phyloP scores from a whole-genome alignment of 2,797 vertebrate genomes.

The Enteromius viviparus region DNA sequence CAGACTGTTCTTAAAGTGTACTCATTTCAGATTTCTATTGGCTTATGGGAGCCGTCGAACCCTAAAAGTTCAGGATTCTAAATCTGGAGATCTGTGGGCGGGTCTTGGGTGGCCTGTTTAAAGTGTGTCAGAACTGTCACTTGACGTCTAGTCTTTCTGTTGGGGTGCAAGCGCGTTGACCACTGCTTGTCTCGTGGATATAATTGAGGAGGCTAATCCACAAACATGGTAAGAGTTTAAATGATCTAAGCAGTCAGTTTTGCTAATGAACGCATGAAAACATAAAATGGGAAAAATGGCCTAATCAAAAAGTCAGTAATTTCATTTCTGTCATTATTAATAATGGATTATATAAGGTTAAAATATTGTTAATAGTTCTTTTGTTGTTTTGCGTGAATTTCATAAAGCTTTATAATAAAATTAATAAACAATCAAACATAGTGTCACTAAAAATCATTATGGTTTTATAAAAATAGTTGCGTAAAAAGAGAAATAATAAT shows the following conservation, averaged over 20 bases:
- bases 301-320: not conserved
- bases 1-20: slow-evolving; percentile 18
- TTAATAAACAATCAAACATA: not conserved
- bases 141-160: slow-evolving; percentile 84
- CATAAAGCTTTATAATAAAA: not conserved
- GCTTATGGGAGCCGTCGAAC: slow-evolving; percentile 71
- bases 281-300: slow-evolving; percentile 30
- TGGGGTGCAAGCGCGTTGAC: slow-evolving; percentile 79
- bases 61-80: slow-evolving; percentile 85
- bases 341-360: not conserved
- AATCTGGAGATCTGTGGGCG: slow-evolving; percentile 81
- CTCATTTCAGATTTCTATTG: slow-evolving; percentile 73
- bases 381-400: not conserved
- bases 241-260: slow-evolving; percentile 43
- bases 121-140: slow-evolving; percentile 78
- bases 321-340: not conserved
- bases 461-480: not conserved
- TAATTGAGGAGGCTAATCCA: slow-evolving; percentile 75
- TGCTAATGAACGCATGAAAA: slow-evolving; percentile 44
- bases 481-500: no score
- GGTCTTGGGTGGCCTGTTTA: slow-evolving; percentile 76
- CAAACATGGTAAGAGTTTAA: slow-evolving; percentile 80
- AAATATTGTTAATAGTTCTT: not conserved
- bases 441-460: not conserved
- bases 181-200: slow-evolving; percentile 80